Base-by-base conservation (phyloP, 2,797 vertebrate genomes). In the Premnoplex brunnescens region DNA sequence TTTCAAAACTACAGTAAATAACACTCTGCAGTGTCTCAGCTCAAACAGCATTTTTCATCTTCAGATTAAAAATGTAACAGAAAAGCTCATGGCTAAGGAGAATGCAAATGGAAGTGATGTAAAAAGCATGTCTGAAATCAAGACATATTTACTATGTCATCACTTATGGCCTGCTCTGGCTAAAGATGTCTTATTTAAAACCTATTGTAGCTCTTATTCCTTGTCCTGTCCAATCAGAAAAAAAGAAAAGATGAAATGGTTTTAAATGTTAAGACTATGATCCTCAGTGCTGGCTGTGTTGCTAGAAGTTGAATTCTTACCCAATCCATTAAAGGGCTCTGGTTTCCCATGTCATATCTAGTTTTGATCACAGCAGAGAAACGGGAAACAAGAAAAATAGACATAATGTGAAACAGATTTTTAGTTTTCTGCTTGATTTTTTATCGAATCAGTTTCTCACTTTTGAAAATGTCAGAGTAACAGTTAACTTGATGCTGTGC, bases 401-500 rank as follows among this genome's bases (percentile, higher is more conserved):
- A 34, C 75, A 84, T 95, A 96, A 96, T 93, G 22, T 30, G 56
- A 94, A 97, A 92, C 92, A 97, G 95, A 96, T 92, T 94, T 93
- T 92, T 80, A 63, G 34, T 51, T 89, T 82, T 91, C 82, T 88
- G 41, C 26, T 63, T 86, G 2, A 2, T 23, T 69, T 59, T 80
- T 72, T 49, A 83, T 93, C 72, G 16, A 23, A 71, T 51, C 79
- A 12, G 1, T 71, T 78, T 93, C 58, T 72, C 27, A 22, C 30
- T 85, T 94, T 66, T 88, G 62, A 78, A 83, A 95, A 82, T 52
- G 88, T 7, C 10, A 69, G 71, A 68, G 10, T 60, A 75, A 72
- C 44, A 85, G 34, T 80, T 91, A 89, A 92, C 52, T 54, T 71
- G 22, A 36, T 64, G 39, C 15, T 85, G 20, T 52, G 30, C 3